Conservation (phyloP, 2,113 vertebrate species). For the Balaenoptera acutorostrata region DNA sequence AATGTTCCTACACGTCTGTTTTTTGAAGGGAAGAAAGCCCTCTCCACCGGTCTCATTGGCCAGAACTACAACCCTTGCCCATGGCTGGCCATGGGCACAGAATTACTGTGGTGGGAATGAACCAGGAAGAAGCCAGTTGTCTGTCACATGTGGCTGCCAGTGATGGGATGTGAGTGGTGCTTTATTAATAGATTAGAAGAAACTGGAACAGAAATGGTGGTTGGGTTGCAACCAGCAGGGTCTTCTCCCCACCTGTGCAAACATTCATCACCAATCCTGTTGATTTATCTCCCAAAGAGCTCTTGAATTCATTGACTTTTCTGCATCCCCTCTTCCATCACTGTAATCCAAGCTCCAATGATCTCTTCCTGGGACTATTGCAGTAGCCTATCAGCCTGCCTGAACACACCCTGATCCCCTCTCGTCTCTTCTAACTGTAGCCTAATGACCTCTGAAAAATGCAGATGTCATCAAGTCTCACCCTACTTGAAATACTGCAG, state of each 20-base stretch:
- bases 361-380: rapidly evolving
- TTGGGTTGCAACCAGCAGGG: too few species aligned
- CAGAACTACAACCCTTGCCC: rapidly evolving
- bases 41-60: rapidly evolving
- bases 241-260: rapidly evolving
- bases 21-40: neutral
- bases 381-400: neutral
- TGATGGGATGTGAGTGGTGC: rapidly evolving
- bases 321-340: rapidly evolving
- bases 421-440: too few species aligned
- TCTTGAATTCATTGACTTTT: neutral
- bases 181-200: neutral
- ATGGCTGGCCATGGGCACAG: rapidly evolving
- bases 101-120: neutral
- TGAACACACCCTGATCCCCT: too few species aligned
- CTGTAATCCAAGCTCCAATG: too few species aligned
- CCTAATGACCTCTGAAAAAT: too few species aligned
- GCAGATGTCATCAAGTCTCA: too few species aligned
- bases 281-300: too few species aligned
- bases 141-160: neutral
- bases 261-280: rapidly evolving
- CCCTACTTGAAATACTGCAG: neutral
- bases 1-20: neutral
- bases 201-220: rapidly evolving
- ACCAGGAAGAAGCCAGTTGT: neutral